These are phyloP conservation scores for Latrodectus hesperus DNA, from an alignment of 2,888 invertebrate genomes.

Conservation along the genomic window DNA sequence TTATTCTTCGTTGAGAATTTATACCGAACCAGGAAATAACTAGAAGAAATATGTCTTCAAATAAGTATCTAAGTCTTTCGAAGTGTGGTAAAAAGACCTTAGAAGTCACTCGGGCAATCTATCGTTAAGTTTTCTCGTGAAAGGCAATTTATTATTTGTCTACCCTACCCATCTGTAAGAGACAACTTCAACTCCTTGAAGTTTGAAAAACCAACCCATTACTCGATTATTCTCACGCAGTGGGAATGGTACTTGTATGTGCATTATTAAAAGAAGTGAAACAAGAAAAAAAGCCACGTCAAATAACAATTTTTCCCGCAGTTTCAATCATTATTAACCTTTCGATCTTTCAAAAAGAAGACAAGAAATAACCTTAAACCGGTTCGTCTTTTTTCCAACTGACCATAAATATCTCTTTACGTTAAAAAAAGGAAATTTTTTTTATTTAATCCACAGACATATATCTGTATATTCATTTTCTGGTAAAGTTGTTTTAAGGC, in stretches of 20 bases:
- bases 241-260: not conserved
- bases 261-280: too few relatives aligned
- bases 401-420: conserved; percentile 33
- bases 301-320: conserved; percentile 37
- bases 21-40: too few relatives aligned
- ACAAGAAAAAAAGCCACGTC: conserved; percentile 19
- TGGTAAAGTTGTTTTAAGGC: conserved; percentile 4
- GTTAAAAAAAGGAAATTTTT: conserved; percentile 17
- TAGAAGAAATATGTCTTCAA: too few relatives aligned
- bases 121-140: too few relatives aligned
- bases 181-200: not conserved
- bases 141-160: too few relatives aligned
- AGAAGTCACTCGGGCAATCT: too few relatives aligned
- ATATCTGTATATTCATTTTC: conserved; percentile 22
- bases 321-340: conserved; percentile 59
- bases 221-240: conserved; percentile 38
- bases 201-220: conserved; percentile 25
- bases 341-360: conserved; percentile 3
- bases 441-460: conserved; percentile 20
- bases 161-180: too few relatives aligned
- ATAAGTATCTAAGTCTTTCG: too few relatives aligned
- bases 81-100: too few relatives aligned
- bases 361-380: conserved; percentile 11
- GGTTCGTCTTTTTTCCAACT: conserved; percentile 15
- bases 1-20: too few relatives aligned